phyloP scores from a whole-genome alignment of 2,797 vertebrate genomes.

The Apogon hyalosoma region DNA sequence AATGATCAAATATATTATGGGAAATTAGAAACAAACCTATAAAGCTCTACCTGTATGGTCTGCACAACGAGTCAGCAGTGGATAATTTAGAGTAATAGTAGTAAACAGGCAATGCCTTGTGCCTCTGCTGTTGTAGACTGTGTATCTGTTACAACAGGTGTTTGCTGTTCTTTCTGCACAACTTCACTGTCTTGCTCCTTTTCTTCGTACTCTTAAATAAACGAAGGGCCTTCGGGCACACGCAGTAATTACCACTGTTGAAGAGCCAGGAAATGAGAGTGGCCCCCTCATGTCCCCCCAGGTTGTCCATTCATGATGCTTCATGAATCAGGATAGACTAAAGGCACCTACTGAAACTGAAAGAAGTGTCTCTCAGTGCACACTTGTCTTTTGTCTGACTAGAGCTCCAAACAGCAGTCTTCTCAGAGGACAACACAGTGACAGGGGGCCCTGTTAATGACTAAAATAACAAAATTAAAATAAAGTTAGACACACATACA shows the following conservation, averaged over 20 bases:
- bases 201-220: constrained; percentile 37
- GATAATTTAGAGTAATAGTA: constrained; percentile 19
- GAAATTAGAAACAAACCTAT: constrained; percentile 9
- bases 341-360: constrained; percentile 37
- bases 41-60: background rate
- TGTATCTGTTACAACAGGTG: constrained; percentile 17
- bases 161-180: constrained; percentile 20
- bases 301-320: constrained; percentile 57
- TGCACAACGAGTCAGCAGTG: constrained; percentile 8
- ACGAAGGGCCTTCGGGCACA: constrained; percentile 52
- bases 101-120: constrained; percentile 34
- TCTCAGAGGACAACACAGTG: background rate
- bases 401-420: constrained; percentile 2
- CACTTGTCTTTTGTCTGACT: background rate
- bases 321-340: constrained; percentile 67
- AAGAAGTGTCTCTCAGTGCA: constrained; percentile 13
- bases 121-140: constrained; percentile 16
- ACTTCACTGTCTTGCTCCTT: constrained; percentile 23
- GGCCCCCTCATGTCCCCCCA: constrained; percentile 53
- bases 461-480: background rate
- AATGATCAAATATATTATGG: constrained; percentile 16
- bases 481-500: too few relatives aligned
- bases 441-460: background rate
- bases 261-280: constrained; percentile 74
- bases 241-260: constrained; percentile 69